phyloP scores from a whole-genome alignment of 92 coral and sea anemone genomes.

The Paramuricea clavata region DNA sequence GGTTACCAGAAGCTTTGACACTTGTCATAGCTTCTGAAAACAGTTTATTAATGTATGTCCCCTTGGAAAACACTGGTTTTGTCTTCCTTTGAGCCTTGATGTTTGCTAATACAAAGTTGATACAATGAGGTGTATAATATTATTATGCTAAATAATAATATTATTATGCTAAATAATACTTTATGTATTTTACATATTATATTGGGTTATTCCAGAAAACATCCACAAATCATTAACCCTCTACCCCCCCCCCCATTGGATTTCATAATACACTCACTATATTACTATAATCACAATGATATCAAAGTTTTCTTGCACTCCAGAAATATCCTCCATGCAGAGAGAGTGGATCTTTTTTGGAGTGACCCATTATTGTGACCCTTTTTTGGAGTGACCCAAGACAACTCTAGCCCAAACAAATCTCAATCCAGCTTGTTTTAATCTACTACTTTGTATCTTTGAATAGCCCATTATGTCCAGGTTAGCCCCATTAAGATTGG shows the following conservation, averaged over 20 bases:
- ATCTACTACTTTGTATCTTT: conserved; percentile 7
- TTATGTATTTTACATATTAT: neutral
- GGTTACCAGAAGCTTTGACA: neutral
- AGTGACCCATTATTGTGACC: neutral
- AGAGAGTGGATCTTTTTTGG: too few relatives aligned
- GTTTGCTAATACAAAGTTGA: neutral
- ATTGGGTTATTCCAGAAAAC: neutral
- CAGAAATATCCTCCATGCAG: neutral
- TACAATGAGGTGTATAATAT: neutral
- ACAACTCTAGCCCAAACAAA: neutral
- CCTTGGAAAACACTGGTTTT: neutral
- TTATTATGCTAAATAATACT: too few relatives aligned
- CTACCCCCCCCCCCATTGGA: too few relatives aligned
- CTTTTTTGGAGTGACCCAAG: too few relatives aligned
- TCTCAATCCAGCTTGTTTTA: conserved; percentile 9
- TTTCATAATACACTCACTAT: neutral
- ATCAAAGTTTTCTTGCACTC: neutral
- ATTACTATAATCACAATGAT: neutral
- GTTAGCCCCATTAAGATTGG: conserved; percentile 59
- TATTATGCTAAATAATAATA: neutral
- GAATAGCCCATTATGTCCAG: conserved; percentile 72
- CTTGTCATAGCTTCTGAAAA: neutral
- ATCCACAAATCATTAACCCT: neutral
- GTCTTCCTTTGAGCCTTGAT: neutral
- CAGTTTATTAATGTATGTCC: neutral